Evolutionary conservation across 2,113 vertebrate species (phyloP).

Genomic region (Antechinus stuartii): DNA sequence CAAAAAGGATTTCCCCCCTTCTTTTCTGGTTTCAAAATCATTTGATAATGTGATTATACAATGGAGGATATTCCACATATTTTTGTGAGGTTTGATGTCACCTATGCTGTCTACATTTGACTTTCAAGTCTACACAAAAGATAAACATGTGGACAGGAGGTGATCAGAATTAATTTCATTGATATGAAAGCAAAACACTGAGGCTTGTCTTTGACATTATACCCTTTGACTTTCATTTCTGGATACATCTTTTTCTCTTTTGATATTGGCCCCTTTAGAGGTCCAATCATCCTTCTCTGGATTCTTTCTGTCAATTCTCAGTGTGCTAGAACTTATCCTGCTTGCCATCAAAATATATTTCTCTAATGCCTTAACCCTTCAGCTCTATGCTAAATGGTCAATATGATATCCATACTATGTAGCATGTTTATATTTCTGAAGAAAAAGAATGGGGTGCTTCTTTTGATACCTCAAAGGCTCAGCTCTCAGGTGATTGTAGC

Average conservation of each 20-base stretch:
- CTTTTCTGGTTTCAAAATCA: background rate
- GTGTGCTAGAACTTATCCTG: background rate
- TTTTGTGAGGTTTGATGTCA: background rate
- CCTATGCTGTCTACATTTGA: background rate
- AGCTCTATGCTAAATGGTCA: background rate
- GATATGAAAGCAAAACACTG: background rate
- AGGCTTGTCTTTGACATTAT: background rate
- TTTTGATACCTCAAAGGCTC: background rate
- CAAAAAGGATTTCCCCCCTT: background rate
- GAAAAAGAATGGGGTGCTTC: background rate
- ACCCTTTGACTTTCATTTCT: background rate
- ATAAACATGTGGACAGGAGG: background rate
- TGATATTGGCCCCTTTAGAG: background rate
- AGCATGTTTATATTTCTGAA: background rate
- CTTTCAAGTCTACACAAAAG: background rate
- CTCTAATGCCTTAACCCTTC: background rate
- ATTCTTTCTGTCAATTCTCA: background rate
- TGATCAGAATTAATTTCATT: background rate
- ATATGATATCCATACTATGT: background rate
- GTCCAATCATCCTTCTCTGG: background rate
- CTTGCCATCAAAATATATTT: background rate
- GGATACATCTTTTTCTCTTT: background rate
- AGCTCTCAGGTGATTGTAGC: background rate
- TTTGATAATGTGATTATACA: background rate
- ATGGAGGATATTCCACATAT: background rate